These are phyloP conservation scores for Okapia johnstoni DNA, from an alignment of 2,113 vertebrate species.

Conservation along the genomic window DNA sequence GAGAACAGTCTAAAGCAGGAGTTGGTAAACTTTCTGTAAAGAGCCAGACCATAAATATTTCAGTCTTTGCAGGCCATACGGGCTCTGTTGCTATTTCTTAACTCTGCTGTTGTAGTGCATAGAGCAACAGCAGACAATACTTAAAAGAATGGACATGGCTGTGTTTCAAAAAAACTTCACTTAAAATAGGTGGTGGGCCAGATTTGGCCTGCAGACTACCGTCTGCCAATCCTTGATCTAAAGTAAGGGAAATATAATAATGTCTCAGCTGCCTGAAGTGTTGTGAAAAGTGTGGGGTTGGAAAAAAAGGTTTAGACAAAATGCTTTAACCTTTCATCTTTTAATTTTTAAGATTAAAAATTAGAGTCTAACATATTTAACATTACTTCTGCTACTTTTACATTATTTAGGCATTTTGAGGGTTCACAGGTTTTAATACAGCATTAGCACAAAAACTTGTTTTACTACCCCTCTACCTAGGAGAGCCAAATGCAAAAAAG, in stretches of 20 bases:
- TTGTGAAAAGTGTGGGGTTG: background rate
- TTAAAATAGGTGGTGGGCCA: background rate
- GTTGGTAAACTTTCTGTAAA: background rate
- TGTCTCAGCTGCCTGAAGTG: slow-evolving; percentile 11
- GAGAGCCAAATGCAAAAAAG: slow-evolving; percentile 9
- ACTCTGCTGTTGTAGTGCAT: background rate
- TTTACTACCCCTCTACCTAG: background rate
- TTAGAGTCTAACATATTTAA: slow-evolving; percentile 7
- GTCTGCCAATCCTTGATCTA: background rate
- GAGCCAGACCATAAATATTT: background rate
- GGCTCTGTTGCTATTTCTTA: background rate
- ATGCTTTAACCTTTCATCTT: background rate
- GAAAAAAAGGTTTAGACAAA: slow-evolving; percentile 16
- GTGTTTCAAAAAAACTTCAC: background rate
- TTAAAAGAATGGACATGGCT: background rate
- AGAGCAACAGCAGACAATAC: background rate
- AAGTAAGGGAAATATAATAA: background rate
- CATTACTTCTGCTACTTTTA: slow-evolving; percentile 11
- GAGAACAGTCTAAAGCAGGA: slow-evolving; percentile 6
- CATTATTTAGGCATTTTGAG: background rate
- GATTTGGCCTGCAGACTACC: background rate
- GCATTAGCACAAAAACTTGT: background rate
- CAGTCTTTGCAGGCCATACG: background rate
- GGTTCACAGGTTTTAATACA: background rate
- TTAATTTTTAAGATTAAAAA: background rate